These are phyloP conservation scores for Melospiza melodia DNA, from an alignment of 2,113 vertebrate species.

Conservation along the genomic window DNA sequence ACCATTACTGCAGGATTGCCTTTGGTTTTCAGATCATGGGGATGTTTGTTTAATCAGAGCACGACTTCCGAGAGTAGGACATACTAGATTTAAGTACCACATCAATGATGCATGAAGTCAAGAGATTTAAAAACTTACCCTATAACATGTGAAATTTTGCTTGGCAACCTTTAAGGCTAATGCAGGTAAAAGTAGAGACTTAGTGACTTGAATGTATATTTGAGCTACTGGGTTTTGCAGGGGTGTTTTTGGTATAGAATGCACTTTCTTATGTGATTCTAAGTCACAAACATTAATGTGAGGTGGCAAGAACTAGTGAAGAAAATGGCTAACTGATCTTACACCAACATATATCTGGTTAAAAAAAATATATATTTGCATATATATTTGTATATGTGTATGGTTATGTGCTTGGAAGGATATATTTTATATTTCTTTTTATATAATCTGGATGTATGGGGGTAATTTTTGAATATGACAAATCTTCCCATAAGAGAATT, in stretches of 20 bases:
- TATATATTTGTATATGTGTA: too few species aligned
- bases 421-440: neutral
- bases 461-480: neutral
- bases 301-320: neutral
- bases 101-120: neutral
- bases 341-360: neutral
- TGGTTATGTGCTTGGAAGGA: neutral
- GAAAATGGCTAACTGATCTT: neutral
- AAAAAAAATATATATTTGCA: neutral
- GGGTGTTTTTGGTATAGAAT: neutral
- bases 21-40: slow-evolving; percentile 40
- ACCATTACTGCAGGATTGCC: neutral
- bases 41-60: neutral
- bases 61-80: neutral
- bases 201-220: neutral
- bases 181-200: neutral
- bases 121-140: neutral
- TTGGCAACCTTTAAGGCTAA: neutral
- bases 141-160: neutral
- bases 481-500: neutral
- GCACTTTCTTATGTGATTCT: neutral
- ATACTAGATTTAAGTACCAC: neutral
- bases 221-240: neutral
- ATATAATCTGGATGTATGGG: neutral
- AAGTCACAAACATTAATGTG: neutral